Conservation (phyloP, 1,140 invertebrate genomes). For the Drosophila carrolli region DNA sequence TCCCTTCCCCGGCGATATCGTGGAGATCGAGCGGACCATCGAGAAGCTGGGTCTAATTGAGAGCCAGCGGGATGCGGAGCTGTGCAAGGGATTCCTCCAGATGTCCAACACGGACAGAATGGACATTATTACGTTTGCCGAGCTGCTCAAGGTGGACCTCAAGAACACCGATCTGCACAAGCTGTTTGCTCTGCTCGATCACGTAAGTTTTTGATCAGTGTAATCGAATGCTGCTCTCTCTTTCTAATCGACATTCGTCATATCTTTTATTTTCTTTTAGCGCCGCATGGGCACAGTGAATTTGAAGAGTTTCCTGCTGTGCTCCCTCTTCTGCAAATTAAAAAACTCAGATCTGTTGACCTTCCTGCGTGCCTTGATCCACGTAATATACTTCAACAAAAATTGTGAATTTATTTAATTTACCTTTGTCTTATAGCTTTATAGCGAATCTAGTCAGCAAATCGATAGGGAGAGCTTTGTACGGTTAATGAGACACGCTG, state of each 20-base stretch:
- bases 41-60: conserved; percentile 86
- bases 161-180: conserved; percentile 66
- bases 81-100: conserved; percentile 53
- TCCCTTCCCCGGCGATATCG: conserved; percentile 89
- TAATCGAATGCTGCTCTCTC: background rate
- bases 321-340: conserved; percentile 73
- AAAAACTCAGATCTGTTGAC: conserved; percentile 71
- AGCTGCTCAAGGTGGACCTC: conserved; percentile 66
- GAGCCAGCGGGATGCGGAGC: conserved; percentile 53
- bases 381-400: conserved; percentile 46
- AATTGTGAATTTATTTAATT: background rate
- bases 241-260: background rate
- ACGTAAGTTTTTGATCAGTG: conserved; percentile 48
- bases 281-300: conserved; percentile 60
- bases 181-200: conserved; percentile 73
- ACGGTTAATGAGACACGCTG: conserved; percentile 65
- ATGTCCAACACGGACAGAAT: conserved; percentile 63
- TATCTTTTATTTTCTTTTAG: conserved; percentile 30
- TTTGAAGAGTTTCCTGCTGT: conserved; percentile 77
- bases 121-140: conserved; percentile 72
- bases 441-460: conserved; percentile 59
- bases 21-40: conserved; percentile 92
- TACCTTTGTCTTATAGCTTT: conserved; percentile 47
- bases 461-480: conserved; percentile 68
- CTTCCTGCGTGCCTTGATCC: conserved; percentile 63